A percentile compares a stretch with the other conserved stretches of the same genome.
phyloP scores from a whole-genome alignment of 2,888 invertebrate genomes.

The Cosmopolites sordidus region DNA sequence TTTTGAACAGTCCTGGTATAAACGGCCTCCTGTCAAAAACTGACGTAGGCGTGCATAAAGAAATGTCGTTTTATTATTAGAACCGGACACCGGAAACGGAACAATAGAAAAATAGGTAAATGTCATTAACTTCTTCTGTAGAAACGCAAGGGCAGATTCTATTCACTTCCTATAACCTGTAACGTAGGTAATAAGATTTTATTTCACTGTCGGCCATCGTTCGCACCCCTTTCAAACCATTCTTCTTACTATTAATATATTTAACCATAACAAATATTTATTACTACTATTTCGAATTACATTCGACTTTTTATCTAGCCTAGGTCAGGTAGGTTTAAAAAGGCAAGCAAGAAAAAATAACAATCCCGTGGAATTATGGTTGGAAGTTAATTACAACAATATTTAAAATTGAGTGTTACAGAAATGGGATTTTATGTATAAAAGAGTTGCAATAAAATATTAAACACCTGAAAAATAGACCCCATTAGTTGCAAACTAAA shows the following conservation, averaged over 20 bases:
- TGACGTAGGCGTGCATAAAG: neutral
- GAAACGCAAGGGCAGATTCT: conserved; percentile 8
- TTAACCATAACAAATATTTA: neutral
- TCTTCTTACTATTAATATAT: neutral
- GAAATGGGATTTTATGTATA: too few species aligned
- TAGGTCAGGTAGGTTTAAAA: too few species aligned
- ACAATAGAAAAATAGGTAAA: conserved; percentile 30
- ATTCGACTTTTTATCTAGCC: too few species aligned
- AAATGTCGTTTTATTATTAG: conserved; percentile 23
- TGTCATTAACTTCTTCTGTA: conserved; percentile 31
- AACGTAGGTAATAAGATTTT: conserved; percentile 13
- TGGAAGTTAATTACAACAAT: too few species aligned
- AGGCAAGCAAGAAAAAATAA: too few species aligned
- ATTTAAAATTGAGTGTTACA: too few species aligned
- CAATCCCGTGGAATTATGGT: too few species aligned
- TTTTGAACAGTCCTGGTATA: neutral
- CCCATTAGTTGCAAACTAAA: too few species aligned
- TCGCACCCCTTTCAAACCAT: conserved; percentile 1
- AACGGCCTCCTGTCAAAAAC: neutral
- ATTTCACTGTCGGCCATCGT: conserved; percentile 9
- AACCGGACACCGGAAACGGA: conserved; percentile 31
- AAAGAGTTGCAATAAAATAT: too few species aligned
- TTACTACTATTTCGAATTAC: neutral
- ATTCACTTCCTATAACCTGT: conserved; percentile 12
- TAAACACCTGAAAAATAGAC: too few species aligned